Percentiles rank a stretch among this genome's conserved stretches.
Conservation (phyloP, 2,888 invertebrate species). For the Microctonus brassicae region DNA sequence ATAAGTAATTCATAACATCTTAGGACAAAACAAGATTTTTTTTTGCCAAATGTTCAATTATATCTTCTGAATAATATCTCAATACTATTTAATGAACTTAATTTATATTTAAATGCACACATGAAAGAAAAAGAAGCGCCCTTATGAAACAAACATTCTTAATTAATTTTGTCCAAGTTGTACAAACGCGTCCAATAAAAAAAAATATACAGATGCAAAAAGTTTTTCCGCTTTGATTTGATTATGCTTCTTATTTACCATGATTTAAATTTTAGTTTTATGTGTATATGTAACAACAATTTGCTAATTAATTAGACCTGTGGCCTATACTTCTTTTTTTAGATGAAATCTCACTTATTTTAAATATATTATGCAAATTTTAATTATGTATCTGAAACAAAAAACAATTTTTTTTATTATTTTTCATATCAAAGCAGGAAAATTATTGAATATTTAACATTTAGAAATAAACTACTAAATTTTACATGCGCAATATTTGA, state of each 20-base stretch:
- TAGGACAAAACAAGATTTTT: background rate
- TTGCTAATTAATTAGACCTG: no score
- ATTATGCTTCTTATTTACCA: background rate
- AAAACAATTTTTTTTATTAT: no score
- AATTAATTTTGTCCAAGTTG: constrained; percentile 41
- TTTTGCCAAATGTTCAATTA: constrained; percentile 40
- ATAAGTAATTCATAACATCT: constrained; percentile 3
- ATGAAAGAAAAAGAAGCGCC: constrained; percentile 29
- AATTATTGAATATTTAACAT: no score
- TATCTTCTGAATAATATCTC: constrained; percentile 46
- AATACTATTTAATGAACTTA: constrained; percentile 45
- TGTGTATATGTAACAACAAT: background rate
- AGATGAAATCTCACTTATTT: no score
- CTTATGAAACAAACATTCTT: constrained; percentile 31
- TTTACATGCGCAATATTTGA: no score
- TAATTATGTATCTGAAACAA: no score
- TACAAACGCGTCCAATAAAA: constrained; percentile 47
- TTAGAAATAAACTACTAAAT: no score
- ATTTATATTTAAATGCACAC: constrained; percentile 45
- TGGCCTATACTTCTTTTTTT: no score
- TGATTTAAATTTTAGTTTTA: background rate
- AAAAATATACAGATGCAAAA: constrained; percentile 30
- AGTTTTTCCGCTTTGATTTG: background rate
- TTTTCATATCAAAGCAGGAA: no score
- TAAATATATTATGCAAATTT: no score